These are phyloP conservation scores for Drosophila algonquin DNA, from an alignment of 2,888 invertebrate species.

Conservation along the genomic window DNA sequence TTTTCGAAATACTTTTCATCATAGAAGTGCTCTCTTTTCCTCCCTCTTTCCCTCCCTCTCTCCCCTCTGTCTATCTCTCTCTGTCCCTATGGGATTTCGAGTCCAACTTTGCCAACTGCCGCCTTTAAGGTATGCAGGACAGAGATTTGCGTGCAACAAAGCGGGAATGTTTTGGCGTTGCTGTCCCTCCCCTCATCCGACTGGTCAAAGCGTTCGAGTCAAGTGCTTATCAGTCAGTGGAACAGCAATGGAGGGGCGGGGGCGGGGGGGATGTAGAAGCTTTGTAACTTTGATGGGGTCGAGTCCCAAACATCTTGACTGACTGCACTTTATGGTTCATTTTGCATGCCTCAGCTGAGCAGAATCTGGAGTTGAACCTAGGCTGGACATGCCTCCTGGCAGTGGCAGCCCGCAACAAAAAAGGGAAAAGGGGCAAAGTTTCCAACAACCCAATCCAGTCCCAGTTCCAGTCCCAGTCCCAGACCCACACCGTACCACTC, in stretches of 20 bases:
- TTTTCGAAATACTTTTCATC: conserved; percentile 15
- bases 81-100: too few relatives aligned
- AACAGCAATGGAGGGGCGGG: too few relatives aligned
- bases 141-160: background rate
- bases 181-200: background rate
- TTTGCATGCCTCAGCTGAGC: conserved; percentile 44
- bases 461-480: background rate
- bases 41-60: background rate
- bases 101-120: conserved; percentile 5
- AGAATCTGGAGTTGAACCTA: conserved; percentile 1
- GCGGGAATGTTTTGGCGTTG: conserved; percentile 15
- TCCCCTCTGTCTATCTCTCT: background rate
- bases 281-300: conserved; percentile 6
- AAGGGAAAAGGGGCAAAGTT: conserved; percentile 10
- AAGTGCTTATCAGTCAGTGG: conserved; percentile 31
- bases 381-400: conserved; percentile 1
- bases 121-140: conserved; percentile 3
- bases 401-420: background rate
- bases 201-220: conserved; percentile 15
- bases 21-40: conserved; percentile 1
- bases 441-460: conserved; percentile 21
- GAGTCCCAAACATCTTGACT: conserved; percentile 36
- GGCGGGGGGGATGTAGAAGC: background rate
- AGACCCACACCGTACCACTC: background rate
- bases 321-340: conserved; percentile 48